Evolutionary conservation across 2,113 vertebrate species (phyloP).

Genomic region (Copsychus sechellarum): DNA sequence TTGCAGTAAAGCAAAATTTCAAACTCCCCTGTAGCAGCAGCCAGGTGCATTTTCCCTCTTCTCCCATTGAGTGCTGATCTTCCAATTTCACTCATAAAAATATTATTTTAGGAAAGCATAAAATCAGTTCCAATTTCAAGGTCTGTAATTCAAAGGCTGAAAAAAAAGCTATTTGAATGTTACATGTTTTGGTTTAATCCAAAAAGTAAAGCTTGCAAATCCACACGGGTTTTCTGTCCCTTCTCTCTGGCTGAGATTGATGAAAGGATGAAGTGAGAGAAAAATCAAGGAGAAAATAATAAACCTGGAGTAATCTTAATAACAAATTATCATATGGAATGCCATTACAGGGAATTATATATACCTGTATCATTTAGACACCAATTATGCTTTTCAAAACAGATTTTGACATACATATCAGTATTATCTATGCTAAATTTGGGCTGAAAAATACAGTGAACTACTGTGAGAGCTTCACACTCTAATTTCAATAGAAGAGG

Average conservation of each 20-base stretch:
- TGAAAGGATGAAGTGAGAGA: slow-evolving; percentile 23
- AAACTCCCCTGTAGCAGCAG: neutral
- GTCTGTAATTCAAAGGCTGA: neutral
- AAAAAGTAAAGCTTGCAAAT: neutral
- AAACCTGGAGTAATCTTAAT: neutral
- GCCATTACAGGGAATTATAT: neutral
- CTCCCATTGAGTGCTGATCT: neutral
- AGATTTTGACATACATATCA: neutral
- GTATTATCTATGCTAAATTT: neutral
- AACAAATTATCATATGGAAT: neutral
- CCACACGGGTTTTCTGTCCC: neutral
- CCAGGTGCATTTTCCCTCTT: neutral
- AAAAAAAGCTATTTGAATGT: neutral
- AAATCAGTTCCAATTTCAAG: slow-evolving; percentile 56
- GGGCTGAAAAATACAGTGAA: neutral
- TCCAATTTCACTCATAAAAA: slow-evolving; percentile 50
- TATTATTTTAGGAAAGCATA: slow-evolving; percentile 8
- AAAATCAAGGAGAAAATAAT: slow-evolving; percentile 11
- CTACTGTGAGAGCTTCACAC: neutral
- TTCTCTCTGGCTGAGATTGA: neutral
- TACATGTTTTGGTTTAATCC: slow-evolving; percentile 4
- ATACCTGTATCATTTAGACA: neutral
- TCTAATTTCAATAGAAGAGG: slow-evolving; percentile 16
- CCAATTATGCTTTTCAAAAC: neutral
- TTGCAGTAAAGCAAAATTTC: neutral